Evolutionary conservation across 2,888 invertebrate genomes (phyloP), one percentile per base, ranked within the genome.

Genomic region (Plusia festucae): DNA sequence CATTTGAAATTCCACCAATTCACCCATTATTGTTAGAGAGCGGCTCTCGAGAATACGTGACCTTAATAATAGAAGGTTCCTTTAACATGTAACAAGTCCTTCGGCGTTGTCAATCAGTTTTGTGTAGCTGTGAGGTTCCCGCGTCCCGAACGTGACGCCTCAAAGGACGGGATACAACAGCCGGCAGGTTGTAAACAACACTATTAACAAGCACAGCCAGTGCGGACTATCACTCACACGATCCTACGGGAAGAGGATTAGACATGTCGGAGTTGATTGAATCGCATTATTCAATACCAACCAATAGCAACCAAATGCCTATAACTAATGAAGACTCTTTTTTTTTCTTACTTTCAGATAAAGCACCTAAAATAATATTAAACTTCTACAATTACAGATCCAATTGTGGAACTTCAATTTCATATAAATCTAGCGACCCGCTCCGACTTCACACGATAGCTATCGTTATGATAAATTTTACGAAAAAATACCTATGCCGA

Each of bases 41-140:
- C 85, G 85, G 87, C 94, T 92, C 94, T 95, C 90, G 80, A 94
- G 85, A 87, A 88, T 87, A 94, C 94, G 95, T 95, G 94, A 95
- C 91, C 84, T 57, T 58, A 77, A 91, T 90, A 93, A 94, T 88
- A 82, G 90, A 83, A 80, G 72, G 65, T 81, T 81, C 78, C 7
- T 81, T 82, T 82, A 83, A 86, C 84, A 85, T 79, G 81, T 79
- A 84, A 85, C 79, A 74, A 81, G 80, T 75, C 76, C 84, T 78
- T 80, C 86, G 85, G 78, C 80, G 86, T 84, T 89, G 90, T 92
- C 90, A 89, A 91, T 90, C 83, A 85, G 83, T 82, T n/a, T 89
- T 87, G 89, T 85, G 81, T 85, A 82, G 76, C 82, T 84, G 90
- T 84, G 89, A 89, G 82, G 86, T 86, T 82, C 84, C 86, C 84